phyloP scores from a whole-genome alignment of 2,797 vertebrate genomes.

The Pipistrellus pipistrellus region DNA sequence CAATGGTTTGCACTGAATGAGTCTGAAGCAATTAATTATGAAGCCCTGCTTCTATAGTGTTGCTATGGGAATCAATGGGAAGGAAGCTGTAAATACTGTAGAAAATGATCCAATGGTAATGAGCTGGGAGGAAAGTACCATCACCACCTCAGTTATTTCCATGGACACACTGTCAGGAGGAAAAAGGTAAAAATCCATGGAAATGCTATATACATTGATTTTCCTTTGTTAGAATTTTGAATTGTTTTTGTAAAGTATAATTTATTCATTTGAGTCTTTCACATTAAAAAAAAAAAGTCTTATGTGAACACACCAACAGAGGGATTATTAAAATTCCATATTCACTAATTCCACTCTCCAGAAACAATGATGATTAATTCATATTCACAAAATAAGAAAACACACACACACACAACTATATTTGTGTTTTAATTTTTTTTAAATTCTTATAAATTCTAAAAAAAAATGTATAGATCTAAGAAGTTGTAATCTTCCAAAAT shows the following conservation, averaged over 20 bases:
- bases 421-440: not conserved
- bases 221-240: conserved; percentile 19
- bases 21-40: not conserved
- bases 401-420: too few species aligned
- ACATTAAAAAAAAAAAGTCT: not conserved
- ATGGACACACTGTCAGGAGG: not conserved
- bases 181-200: not conserved
- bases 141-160: not conserved
- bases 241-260: not conserved
- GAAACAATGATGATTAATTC: not conserved
- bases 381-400: not conserved
- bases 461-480: not conserved
- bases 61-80: not conserved
- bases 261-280: not conserved
- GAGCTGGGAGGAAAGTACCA: not conserved
- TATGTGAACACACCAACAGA: not conserved
- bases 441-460: conserved; percentile 19
- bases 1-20: not conserved
- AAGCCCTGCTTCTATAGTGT: not conserved
- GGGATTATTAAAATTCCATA: not conserved
- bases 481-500: conserved; percentile 42
- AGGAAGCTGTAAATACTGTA: conserved; percentile 38
- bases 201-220: not conserved
- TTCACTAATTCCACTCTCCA: not conserved
- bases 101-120: conserved; percentile 31